Evolutionary conservation across 2,888 invertebrate genomes (phyloP).

Genomic region (Ormyrus labotus): DNA sequence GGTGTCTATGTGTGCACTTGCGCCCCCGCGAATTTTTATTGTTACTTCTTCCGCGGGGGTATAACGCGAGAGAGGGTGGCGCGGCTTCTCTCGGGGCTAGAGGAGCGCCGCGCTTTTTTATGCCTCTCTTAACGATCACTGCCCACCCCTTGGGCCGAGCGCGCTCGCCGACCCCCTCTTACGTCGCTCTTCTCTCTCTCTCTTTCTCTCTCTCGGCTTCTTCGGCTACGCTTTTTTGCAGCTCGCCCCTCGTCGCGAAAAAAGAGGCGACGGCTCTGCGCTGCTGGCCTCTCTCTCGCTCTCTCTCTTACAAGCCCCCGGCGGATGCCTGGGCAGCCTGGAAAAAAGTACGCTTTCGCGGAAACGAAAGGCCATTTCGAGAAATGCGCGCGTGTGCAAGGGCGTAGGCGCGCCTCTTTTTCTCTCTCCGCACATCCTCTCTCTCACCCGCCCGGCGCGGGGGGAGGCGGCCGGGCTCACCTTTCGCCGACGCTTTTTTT

Average conservation of each 20-base stretch:
- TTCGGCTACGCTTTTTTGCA: constrained; percentile 22
- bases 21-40: constrained; percentile 73
- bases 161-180: constrained; percentile 56
- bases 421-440: too few relatives aligned
- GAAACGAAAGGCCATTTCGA: constrained; percentile 56
- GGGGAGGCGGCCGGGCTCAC: constrained; percentile 17
- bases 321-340: constrained; percentile 41
- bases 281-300: constrained; percentile 20
- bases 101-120: constrained; percentile 63
- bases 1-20: not conserved
- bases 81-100: not conserved
- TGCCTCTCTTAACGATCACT: constrained; percentile 68
- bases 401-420: constrained; percentile 44
- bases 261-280: constrained; percentile 2
- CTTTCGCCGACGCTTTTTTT: constrained; percentile 57
- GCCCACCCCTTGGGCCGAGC: constrained; percentile 58
- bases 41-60: constrained; percentile 67
- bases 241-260: constrained; percentile 3
- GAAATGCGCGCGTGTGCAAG: constrained; percentile 42
- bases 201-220: constrained; percentile 35
- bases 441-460: not conserved
- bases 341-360: constrained; percentile 53
- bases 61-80: constrained; percentile 52
- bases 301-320: not conserved
- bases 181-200: constrained; percentile 10